These are phyloP conservation scores for Buceros bicornis DNA, from an alignment of 2,797 vertebrate species.

Conservation along the genomic window DNA sequence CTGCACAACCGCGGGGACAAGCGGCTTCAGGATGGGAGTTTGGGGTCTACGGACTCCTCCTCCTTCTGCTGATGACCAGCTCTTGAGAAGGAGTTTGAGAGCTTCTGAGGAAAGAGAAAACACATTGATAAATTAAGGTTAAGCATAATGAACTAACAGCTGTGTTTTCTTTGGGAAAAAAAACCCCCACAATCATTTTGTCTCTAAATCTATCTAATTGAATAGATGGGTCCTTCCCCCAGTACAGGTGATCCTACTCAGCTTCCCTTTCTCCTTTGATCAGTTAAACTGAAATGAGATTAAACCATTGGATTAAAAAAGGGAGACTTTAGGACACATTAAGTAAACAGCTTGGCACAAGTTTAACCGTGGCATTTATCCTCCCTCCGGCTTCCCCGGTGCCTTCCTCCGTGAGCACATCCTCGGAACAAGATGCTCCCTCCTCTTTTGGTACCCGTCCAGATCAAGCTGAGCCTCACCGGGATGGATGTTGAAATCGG, in stretches of 20 bases:
- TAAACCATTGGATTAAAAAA: neutral
- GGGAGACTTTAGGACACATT: neutral
- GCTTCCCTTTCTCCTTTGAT: neutral
- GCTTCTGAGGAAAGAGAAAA: too few relatives aligned
- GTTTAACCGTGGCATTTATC: too few relatives aligned
- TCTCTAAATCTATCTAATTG: neutral
- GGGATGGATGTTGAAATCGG: too few relatives aligned
- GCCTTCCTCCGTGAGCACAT: too few relatives aligned
- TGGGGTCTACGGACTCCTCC: neutral
- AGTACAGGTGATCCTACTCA: neutral
- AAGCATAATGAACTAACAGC: neutral
- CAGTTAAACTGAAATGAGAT: neutral
- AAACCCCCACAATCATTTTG: neutral
- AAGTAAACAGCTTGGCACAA: too few relatives aligned
- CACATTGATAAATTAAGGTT: neutral
- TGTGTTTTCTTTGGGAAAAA: neutral
- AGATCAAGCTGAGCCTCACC: too few relatives aligned
- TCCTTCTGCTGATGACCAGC: neutral
- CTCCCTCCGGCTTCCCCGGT: too few relatives aligned
- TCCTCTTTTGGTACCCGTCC: too few relatives aligned
- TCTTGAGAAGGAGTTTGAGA: too few relatives aligned
- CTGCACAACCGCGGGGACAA: fast-evolving
- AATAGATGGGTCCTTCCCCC: neutral
- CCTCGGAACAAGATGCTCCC: too few relatives aligned
- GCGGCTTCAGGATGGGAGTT: neutral